These are phyloP conservation scores for Drosophila erecta DNA, from an alignment of 1,140 invertebrate genomes.

Conservation along the genomic window DNA sequence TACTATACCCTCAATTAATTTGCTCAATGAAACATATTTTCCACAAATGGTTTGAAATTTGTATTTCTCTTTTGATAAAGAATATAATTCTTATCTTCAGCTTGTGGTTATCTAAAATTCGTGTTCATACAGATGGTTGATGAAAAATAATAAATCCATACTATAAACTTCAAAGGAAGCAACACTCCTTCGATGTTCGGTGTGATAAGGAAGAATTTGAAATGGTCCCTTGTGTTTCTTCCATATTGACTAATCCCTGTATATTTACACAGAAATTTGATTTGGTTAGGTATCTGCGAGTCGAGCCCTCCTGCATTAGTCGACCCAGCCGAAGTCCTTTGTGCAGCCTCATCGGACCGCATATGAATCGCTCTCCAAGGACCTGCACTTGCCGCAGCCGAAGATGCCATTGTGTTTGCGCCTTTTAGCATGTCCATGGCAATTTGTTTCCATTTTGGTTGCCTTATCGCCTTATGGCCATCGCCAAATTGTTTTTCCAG, in stretches of 20 bases:
- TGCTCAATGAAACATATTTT: no score
- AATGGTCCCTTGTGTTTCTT: constrained; percentile 4
- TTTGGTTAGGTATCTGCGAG: neutral
- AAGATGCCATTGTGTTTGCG: constrained; percentile 55
- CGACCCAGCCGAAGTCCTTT: constrained; percentile 10
- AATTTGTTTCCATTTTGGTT: constrained; percentile 83
- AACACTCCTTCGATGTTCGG: no score
- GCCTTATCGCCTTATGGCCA: constrained; percentile 72
- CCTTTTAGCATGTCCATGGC: constrained; percentile 58
- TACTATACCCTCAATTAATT: no score
- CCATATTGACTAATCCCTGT: constrained; percentile 5
- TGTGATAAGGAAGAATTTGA: neutral
- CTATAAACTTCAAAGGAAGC: neutral
- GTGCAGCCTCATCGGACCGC: constrained; percentile 46
- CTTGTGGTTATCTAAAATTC: neutral
- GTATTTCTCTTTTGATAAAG: no score
- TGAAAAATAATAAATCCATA: neutral
- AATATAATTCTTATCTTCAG: no score
- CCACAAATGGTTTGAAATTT: no score
- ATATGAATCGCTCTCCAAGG: constrained; percentile 65
- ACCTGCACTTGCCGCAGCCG: constrained; percentile 65
- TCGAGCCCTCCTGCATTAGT: constrained; percentile 12
- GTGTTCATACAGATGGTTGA: no score
- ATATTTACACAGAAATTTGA: constrained; percentile 11
- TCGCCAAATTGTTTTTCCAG: constrained; percentile 76